These are phyloP conservation scores for Caenorhabditis sp. DNA, from an alignment of 2,888 invertebrate genomes.

Conservation along the genomic window DNA sequence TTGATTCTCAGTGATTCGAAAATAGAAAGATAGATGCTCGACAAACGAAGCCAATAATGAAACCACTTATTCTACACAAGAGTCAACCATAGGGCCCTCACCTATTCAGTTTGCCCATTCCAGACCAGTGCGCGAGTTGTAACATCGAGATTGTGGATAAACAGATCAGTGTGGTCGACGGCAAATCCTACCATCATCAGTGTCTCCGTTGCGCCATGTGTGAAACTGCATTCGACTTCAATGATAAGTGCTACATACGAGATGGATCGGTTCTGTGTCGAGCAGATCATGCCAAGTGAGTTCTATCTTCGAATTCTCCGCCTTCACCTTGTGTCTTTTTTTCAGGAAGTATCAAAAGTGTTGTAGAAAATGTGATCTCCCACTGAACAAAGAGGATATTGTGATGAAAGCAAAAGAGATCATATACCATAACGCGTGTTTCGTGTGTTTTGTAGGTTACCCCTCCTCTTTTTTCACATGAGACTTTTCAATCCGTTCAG, in stretches of 20 bases:
- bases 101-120: slow-evolving; percentile 8
- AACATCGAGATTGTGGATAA: slow-evolving; percentile 28
- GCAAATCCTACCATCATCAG: slow-evolving; percentile 41
- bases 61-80: slow-evolving; percentile 1
- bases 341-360: slow-evolving; percentile 91
- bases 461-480: background rate
- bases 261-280: slow-evolving; percentile 59
- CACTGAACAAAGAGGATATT: slow-evolving; percentile 91
- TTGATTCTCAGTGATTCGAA: background rate
- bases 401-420: slow-evolving; percentile 93
- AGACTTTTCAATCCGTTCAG: slow-evolving; percentile 30
- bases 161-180: slow-evolving; percentile 45
- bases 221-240: slow-evolving; percentile 49
- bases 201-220: slow-evolving; percentile 54
- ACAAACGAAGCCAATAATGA: slow-evolving; percentile 50
- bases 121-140: slow-evolving; percentile 35
- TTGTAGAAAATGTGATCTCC: slow-evolving; percentile 90
- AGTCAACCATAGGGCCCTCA: background rate
- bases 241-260: slow-evolving; percentile 55
- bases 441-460: slow-evolving; percentile 87
- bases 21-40: background rate
- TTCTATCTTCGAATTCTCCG: background rate
- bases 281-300: slow-evolving; percentile 58
- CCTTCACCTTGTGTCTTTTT: slow-evolving; percentile 4
- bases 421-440: slow-evolving; percentile 93